Percentiles rank a stretch among this genome's conserved stretches.
Evolutionary conservation across 2,888 invertebrate genomes (phyloP).

Genomic region (Rutpela maculata): DNA sequence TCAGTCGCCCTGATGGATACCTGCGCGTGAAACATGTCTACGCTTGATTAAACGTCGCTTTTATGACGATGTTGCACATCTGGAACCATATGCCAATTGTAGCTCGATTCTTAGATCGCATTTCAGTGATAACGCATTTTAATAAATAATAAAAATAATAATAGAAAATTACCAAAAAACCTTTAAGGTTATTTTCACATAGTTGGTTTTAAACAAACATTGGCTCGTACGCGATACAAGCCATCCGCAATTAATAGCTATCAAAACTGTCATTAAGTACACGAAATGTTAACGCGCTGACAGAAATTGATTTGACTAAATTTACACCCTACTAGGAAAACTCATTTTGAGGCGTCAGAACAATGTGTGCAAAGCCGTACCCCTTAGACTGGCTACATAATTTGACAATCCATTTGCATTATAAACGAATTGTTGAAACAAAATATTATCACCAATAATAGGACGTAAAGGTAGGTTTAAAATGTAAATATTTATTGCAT

Average conservation of each 20-base stretch:
- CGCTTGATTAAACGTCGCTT: no score
- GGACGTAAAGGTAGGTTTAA: background rate
- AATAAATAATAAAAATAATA: no score
- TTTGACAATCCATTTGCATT: background rate
- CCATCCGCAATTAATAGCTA: background rate
- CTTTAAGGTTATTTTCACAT: no score
- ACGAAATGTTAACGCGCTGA: background rate
- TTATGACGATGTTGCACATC: no score
- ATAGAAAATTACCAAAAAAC: no score
- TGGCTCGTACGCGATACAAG: background rate
- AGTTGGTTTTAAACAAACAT: background rate
- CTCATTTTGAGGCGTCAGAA: background rate
- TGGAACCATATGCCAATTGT: no score
- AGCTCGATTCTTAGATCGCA: no score
- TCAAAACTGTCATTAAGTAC: background rate
- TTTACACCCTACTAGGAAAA: constrained; percentile 15
- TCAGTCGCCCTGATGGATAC: no score
- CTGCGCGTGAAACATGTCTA: no score
- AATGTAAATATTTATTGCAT: background rate
- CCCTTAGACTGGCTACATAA: background rate
- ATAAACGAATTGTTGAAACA: background rate
- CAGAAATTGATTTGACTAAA: background rate
- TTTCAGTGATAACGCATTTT: no score
- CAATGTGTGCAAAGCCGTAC: constrained; percentile 23
- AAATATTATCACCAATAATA: background rate